Percentiles rank a stretch among this genome's conserved stretches.
Conservation (phyloP, 2,797 vertebrate genomes). For the Chelidonichthys spinosus region DNA sequence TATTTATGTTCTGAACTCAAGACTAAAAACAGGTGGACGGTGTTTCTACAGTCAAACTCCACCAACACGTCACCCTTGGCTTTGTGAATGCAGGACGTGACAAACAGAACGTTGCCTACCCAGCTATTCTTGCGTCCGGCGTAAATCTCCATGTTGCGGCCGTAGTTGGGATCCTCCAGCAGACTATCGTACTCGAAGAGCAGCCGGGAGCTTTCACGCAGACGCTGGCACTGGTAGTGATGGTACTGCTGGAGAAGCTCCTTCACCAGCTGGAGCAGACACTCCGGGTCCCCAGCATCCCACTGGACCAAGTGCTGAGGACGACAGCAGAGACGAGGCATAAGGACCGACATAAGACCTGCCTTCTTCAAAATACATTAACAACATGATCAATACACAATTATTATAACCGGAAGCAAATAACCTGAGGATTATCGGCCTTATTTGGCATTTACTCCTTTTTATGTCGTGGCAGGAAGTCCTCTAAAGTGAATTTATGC, state of each 20-base stretch:
- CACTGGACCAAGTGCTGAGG: slow-evolving; percentile 92
- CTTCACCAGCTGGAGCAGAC: slow-evolving; percentile 95
- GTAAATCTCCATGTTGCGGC: slow-evolving; percentile 96
- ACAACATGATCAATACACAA: neutral
- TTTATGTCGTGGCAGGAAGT: neutral
- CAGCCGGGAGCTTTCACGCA: slow-evolving; percentile 95
- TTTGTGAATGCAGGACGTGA: neutral
- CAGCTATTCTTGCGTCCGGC: slow-evolving; percentile 97
- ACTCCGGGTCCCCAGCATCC: slow-evolving; percentile 93
- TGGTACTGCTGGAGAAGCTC: slow-evolving; percentile 98
- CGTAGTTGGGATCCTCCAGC: slow-evolving; percentile 93
- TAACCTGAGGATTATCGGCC: slow-evolving; percentile 15
- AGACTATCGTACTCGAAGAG: slow-evolving; percentile 98
- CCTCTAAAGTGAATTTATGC: slow-evolving; percentile 4
- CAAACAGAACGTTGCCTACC: slow-evolving; percentile 78
- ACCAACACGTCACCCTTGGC: neutral
- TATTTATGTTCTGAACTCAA: neutral
- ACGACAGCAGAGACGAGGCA: slow-evolving; percentile 32
- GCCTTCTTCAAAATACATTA: slow-evolving; percentile 2
- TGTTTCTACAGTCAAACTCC: neutral
- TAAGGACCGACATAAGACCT: slow-evolving; percentile 5
- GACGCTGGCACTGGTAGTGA: slow-evolving; percentile 94
- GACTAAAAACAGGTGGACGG: neutral
- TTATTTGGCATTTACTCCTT: slow-evolving; percentile 3
- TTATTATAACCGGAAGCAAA: slow-evolving; percentile 14